Evolutionary conservation across 2,113 vertebrate species (phyloP).

Genomic region (Amazona vittata): DNA sequence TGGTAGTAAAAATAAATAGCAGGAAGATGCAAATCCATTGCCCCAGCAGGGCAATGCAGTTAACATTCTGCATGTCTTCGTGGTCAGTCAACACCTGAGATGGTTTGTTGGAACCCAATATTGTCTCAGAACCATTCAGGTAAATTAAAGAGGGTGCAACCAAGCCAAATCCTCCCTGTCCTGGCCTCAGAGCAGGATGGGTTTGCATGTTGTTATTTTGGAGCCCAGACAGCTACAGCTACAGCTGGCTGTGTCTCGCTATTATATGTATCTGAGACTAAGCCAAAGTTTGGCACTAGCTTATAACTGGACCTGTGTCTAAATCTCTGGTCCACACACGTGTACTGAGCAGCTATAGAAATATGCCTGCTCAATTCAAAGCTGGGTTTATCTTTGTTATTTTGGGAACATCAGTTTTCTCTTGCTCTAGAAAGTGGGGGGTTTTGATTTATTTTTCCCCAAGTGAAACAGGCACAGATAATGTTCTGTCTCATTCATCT

Average conservation of each 20-base stretch:
- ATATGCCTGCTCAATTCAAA: neutral
- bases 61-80: neutral
- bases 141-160: accelerated
- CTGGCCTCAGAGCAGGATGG: neutral
- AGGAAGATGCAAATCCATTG: neutral
- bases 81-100: accelerated
- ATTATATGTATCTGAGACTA: neutral
- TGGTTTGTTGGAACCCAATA: neutral
- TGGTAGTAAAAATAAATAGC: neutral
- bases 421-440: neutral
- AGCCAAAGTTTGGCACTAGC: neutral
- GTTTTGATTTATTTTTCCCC: neutral
- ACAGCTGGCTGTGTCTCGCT: neutral
- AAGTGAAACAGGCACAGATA: neutral
- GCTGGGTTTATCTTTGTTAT: neutral
- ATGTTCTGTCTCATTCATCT: neutral
- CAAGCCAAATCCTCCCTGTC: neutral
- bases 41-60: neutral
- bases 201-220: neutral
- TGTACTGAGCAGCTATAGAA: neutral
- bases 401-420: neutral
- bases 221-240: neutral
- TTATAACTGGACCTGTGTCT: neutral
- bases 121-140: neutral
- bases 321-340: neutral